These are phyloP conservation scores for Galemys pyrenaicus DNA, from an alignment of 2,113 vertebrate genomes.

Conservation along the genomic window DNA sequence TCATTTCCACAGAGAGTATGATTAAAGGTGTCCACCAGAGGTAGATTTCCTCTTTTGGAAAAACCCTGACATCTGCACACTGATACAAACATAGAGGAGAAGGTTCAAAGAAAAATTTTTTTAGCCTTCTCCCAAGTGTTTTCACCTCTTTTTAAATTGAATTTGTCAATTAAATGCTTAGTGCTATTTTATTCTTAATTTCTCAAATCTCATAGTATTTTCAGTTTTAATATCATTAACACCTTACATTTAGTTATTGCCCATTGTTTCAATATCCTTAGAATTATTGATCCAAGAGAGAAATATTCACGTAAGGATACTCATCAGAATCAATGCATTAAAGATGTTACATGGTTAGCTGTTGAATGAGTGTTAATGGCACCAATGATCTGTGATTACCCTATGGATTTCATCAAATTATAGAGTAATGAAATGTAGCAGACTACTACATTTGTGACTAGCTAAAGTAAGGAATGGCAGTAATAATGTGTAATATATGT, in stretches of 20 bases:
- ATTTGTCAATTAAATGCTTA: neutral
- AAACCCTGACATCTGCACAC: neutral
- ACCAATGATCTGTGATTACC: neutral
- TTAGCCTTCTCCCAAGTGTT: neutral
- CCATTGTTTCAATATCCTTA: neutral
- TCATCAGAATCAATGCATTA: neutral
- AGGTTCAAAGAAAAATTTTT: neutral
- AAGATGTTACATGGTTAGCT: neutral
- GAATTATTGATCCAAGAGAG: neutral
- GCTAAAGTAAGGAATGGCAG: neutral
- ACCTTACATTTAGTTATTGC: neutral
- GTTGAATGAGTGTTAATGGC: neutral
- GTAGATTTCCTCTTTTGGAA: neutral
- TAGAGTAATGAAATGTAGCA: neutral
- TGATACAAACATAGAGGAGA: neutral
- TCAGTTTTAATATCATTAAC: neutral
- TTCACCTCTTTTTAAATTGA: neutral
- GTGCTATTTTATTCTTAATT: neutral
- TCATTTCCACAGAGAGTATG: neutral
- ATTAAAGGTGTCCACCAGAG: neutral
- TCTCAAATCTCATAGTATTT: neutral
- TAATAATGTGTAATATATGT: neutral
- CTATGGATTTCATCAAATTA: neutral
- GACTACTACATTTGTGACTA: neutral
- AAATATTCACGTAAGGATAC: neutral